Base-by-base conservation (phyloP, 2,888 invertebrate genomes). In the Acronicta alni region DNA sequence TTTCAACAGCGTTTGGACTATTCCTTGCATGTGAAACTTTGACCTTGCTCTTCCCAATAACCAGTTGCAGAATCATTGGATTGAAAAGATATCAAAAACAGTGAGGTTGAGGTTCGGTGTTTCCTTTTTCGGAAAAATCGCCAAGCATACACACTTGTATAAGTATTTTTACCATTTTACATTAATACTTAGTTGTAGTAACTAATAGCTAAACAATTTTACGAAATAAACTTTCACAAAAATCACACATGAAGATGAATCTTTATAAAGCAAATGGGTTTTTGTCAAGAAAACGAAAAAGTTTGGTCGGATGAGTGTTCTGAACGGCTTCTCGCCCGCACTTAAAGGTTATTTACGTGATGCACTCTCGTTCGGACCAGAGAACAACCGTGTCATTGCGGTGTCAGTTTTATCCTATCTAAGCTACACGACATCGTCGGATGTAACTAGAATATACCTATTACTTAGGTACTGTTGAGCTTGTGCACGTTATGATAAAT, bases 311-410 rank as follows among this genome's bases (percentile, higher is more conserved):
- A n/a, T 17, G 45, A 49, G 44, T 49, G 52, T 30, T 48, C 37
- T 44, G 49, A 53, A 37, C 53, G 54, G 49, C 43, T 52, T 49
- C 68, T 62, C 52, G 46, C 44, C 37, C 46, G 58, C 65, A 48
- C 61, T 58, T 23, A 47, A 16, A 45, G 55, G 44, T 51, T 74
- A 69, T 62, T 69, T 69, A 57, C 45, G 54, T 61, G 53, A 47
- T 41, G 44, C 48, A 59, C 64, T 51, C 54, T 55, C 43, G 41
- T 66, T 15, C 57, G 73, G 49, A 49, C 57, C 59, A 59, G 14
- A 3, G 63, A 16, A 59, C 67, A 76, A 49, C 48, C 65, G 56
- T 68, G 69, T 51, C 57, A 44, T 43, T 23, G 47, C 43, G 26
- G 41, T 43, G 47, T 39, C 63, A 61, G 45, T 9, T 54, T 63